These are phyloP conservation scores for Eupithecia inturbata DNA, from an alignment of 2,888 invertebrate species.

Conservation along the genomic window DNA sequence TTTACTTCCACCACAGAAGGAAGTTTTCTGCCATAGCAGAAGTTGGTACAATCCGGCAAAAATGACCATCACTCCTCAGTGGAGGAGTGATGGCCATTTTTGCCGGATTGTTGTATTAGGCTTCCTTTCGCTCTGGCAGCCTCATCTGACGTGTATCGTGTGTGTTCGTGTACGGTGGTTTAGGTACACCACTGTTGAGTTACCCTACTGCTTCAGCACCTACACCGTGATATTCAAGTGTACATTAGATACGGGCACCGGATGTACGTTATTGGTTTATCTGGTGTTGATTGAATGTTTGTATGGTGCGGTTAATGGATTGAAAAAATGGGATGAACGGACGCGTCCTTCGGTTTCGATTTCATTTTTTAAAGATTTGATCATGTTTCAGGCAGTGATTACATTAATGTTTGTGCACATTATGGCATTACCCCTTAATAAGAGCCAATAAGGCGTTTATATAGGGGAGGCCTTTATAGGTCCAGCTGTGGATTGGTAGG, in stretches of 20 bases:
- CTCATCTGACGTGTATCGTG: too few relatives aligned
- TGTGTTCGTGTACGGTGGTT: too few relatives aligned
- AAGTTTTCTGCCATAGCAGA: too few relatives aligned
- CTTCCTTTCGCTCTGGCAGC: too few relatives aligned
- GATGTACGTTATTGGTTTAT: constrained; percentile 63
- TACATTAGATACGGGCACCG: constrained; percentile 63
- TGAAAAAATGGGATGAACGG: constrained; percentile 37
- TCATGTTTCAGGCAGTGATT: neutral
- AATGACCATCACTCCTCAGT: too few relatives aligned
- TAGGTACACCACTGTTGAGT: too few relatives aligned
- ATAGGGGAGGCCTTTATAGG: too few relatives aligned
- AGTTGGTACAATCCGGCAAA: too few relatives aligned
- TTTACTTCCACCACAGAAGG: neutral
- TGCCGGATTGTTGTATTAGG: too few relatives aligned
- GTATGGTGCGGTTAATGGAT: constrained; percentile 50
- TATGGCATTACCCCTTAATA: neutral
- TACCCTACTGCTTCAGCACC: constrained; percentile 20
- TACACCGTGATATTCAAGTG: constrained; percentile 37
- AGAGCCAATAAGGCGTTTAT: too few relatives aligned
- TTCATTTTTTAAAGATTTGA: constrained; percentile 25
- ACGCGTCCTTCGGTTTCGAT: constrained; percentile 37
- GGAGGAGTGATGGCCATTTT: too few relatives aligned
- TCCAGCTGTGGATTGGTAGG: too few relatives aligned
- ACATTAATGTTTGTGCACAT: neutral
- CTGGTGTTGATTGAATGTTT: constrained; percentile 65